Evolutionary conservation across 2,888 invertebrate species (phyloP).

Genomic region (Melieria crassipennis): DNA sequence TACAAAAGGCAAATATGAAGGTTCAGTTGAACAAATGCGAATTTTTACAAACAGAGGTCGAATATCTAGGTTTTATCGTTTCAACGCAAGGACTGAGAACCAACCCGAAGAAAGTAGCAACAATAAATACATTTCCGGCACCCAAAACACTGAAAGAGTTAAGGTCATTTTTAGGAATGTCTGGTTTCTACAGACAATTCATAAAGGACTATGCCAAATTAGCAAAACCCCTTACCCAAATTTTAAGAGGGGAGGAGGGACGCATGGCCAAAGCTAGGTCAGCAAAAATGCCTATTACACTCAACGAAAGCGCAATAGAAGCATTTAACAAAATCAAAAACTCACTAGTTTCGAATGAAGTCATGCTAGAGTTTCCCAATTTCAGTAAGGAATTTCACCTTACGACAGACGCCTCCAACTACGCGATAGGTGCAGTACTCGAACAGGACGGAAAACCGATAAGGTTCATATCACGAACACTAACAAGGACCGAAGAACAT

Average conservation of each 20-base stretch:
- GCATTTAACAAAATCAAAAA: slow-evolving; percentile 9
- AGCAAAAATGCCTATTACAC: slow-evolving; percentile 2
- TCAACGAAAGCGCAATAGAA: slow-evolving; percentile 1
- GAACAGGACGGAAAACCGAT: too few relatives aligned
- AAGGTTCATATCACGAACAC: too few relatives aligned
- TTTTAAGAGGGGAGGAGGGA: slow-evolving; percentile 28
- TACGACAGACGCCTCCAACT: slow-evolving; percentile 9
- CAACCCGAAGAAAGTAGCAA: slow-evolving; percentile 23
- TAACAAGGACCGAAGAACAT: too few relatives aligned
- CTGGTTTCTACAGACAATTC: slow-evolving; percentile 39
- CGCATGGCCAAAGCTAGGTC: background rate
- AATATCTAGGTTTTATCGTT: slow-evolving; percentile 37
- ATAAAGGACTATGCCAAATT: slow-evolving; percentile 38
- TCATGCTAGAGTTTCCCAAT: background rate
- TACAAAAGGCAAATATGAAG: slow-evolving; percentile 34
- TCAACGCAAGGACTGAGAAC: slow-evolving; percentile 34
- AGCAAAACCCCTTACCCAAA: slow-evolving; percentile 40
- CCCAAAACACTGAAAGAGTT: slow-evolving; percentile 37
- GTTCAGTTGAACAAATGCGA: slow-evolving; percentile 34
- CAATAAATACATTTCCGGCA: slow-evolving; percentile 23
- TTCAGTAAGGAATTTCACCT: background rate
- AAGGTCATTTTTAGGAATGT: slow-evolving; percentile 34
- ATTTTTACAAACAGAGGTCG: slow-evolving; percentile 32
- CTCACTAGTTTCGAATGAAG: background rate
- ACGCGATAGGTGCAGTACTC: background rate